These are phyloP conservation scores for Pachyramphus minor DNA, from an alignment of 2,113 vertebrate species.

Conservation along the genomic window DNA sequence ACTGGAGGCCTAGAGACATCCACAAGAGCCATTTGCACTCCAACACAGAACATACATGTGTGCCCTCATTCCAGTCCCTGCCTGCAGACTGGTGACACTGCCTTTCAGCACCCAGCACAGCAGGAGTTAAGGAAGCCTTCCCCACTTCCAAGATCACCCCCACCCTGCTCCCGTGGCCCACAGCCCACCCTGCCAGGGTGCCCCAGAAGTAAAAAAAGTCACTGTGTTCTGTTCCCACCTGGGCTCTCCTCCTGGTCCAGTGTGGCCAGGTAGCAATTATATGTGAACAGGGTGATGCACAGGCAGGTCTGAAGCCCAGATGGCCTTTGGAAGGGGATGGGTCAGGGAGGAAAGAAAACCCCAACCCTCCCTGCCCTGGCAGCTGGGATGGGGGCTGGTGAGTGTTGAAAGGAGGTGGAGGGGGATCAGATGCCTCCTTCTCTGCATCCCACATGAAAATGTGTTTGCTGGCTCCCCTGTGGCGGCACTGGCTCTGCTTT, in stretches of 20 bases:
- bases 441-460: background rate
- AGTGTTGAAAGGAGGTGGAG: background rate
- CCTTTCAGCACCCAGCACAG: background rate
- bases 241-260: background rate
- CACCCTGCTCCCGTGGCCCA: background rate
- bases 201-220: background rate
- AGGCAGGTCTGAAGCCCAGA: background rate
- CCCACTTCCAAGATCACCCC: accelerated
- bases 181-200: background rate
- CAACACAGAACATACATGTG: background rate
- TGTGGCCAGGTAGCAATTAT: background rate
- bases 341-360: background rate
- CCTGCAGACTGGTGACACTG: background rate
- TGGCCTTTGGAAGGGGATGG: background rate
- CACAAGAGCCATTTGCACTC: accelerated
- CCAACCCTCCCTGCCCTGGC: background rate
- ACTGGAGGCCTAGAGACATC: background rate
- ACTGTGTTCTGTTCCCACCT: background rate
- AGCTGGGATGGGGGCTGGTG: background rate
- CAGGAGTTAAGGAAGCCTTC: background rate
- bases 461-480: background rate
- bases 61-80: background rate
- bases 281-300: background rate
- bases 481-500: background rate
- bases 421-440: background rate